A percentile compares a stretch with the other conserved stretches of the same genome.
Evolutionary conservation across 2,888 invertebrate genomes (phyloP).

Genomic region (Tetragnatha montana): DNA sequence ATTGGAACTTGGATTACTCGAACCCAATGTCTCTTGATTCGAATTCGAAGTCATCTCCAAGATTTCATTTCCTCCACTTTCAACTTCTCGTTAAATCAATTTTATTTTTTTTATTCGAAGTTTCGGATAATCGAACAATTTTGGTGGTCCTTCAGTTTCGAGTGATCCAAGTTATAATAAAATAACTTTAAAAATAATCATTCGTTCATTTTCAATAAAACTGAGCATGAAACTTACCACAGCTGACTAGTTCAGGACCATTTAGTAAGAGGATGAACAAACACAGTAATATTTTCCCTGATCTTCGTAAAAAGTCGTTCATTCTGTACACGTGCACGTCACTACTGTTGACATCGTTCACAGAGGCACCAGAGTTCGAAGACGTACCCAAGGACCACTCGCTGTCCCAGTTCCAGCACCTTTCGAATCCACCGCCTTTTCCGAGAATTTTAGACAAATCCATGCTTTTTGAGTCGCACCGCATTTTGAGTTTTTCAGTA

Average conservation of each 20-base stretch:
- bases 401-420: conserved; percentile 55
- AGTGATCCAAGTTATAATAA: neutral
- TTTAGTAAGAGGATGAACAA: conserved; percentile 53
- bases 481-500: conserved; percentile 23
- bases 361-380: conserved; percentile 48
- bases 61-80: no score
- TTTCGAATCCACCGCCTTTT: conserved; percentile 42
- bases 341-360: conserved; percentile 16
- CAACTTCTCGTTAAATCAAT: no score
- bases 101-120: no score
- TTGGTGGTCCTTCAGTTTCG: neutral
- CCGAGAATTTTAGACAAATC: conserved; percentile 64
- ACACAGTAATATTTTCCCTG: conserved; percentile 64
- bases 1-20: no score
- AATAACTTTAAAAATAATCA: neutral
- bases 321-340: conserved; percentile 12
- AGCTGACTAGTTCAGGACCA: conserved; percentile 64
- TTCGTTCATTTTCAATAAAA: neutral
- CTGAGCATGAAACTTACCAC: conserved; percentile 50
- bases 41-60: no score
- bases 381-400: conserved; percentile 53
- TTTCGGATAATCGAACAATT: no score
- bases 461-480: conserved; percentile 43
- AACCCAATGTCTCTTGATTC: no score
- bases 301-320: conserved; percentile 55